Percentiles rank a stretch among this genome's conserved stretches.
phyloP scores from a whole-genome alignment of 2,113 vertebrate genomes.

The Cichladusa arquata region DNA sequence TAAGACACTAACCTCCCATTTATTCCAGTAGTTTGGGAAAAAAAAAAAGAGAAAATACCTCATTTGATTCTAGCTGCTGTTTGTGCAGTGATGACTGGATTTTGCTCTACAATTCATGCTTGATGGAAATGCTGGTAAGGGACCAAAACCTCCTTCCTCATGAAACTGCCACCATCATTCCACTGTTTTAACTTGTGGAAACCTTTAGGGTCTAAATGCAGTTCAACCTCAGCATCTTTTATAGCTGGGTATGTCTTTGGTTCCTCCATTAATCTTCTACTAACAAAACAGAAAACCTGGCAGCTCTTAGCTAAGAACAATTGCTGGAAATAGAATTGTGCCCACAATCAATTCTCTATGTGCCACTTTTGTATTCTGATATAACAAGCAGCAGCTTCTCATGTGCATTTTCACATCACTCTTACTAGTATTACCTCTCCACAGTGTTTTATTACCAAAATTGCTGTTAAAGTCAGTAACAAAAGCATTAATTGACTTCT shows the following conservation, averaged over 20 bases:
- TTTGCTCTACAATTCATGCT: background rate
- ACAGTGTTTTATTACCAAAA: background rate
- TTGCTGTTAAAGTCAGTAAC: background rate
- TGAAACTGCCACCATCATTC: accelerated
- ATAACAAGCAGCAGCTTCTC: background rate
- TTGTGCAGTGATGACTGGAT: background rate
- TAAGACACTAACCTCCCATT: background rate
- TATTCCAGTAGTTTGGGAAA: background rate
- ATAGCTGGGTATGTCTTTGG: background rate
- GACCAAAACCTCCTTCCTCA: background rate
- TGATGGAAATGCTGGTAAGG: background rate
- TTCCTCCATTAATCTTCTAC: background rate
- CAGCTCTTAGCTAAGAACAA: background rate
- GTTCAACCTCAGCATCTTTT: background rate
- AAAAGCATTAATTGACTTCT: background rate
- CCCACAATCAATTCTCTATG: background rate
- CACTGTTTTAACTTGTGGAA: background rate
- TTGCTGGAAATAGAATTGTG: background rate
- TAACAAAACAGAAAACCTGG: background rate
- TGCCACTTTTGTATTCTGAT: background rate
- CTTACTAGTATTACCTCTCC: background rate
- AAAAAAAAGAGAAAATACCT: background rate
- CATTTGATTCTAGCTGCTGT: background rate
- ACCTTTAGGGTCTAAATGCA: background rate
- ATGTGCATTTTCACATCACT: background rate